Conservation (phyloP, 2,888 invertebrate species). For the Drosophila fungiperda region DNA sequence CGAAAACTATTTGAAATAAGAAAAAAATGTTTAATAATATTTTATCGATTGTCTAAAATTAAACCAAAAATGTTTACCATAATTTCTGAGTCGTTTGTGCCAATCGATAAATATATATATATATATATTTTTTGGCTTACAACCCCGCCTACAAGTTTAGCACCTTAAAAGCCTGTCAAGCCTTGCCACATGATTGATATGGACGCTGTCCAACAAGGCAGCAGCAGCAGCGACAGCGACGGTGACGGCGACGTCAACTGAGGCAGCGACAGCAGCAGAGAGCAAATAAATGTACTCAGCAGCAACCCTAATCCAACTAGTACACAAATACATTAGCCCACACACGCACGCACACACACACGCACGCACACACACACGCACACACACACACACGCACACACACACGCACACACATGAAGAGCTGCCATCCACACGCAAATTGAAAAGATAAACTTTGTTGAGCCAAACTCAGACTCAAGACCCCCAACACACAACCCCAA, state of each 20-base stretch:
- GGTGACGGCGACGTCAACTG: conserved; percentile 10
- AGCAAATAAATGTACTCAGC: conserved; percentile 60
- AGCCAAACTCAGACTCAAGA: conserved; percentile 58
- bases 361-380: conserved; percentile 10
- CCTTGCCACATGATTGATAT: conserved; percentile 63
- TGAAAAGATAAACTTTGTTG: conserved; percentile 78
- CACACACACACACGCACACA: not conserved
- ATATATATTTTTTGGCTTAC: not conserved
- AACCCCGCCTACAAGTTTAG: conserved; percentile 41
- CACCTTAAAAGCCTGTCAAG: conserved; percentile 32
- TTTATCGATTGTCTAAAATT: not conserved
- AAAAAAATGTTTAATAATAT: not conserved
- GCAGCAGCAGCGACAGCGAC: conserved; percentile 8
- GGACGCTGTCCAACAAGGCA: conserved; percentile 66
- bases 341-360: conserved; percentile 24
- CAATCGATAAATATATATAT: not conserved
- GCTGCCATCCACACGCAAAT: conserved; percentile 64
- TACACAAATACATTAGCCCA: conserved; percentile 66
- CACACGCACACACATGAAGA: conserved; percentile 29
- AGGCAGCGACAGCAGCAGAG: conserved; percentile 34
- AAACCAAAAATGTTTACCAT: not conserved
- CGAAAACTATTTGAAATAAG: not conserved
- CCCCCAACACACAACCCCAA: conserved; percentile 7
- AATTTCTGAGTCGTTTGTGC: not conserved
- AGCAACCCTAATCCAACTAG: conserved; percentile 79